phyloP scores from a whole-genome alignment of 1,140 invertebrate genomes.

The Triops cancriformis region DNA sequence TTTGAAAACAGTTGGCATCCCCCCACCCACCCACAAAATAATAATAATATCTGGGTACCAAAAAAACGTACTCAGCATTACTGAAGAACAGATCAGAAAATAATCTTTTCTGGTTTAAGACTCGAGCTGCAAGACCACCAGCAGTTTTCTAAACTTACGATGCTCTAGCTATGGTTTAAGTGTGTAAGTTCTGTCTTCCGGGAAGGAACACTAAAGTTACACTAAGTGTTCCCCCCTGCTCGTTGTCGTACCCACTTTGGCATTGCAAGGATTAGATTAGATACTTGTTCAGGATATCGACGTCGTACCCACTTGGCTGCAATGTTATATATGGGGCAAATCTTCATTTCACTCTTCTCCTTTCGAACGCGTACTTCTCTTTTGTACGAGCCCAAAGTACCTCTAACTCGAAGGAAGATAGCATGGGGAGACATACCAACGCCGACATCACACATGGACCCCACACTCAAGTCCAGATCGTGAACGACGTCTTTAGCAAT shows the following conservation, averaged over 20 bases:
- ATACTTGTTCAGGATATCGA: neutral
- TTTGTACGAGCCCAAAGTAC: neutral
- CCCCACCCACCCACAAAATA: too few relatives aligned
- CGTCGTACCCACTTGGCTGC: neutral
- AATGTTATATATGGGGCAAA: neutral
- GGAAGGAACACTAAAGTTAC: neutral
- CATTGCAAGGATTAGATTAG: slow-evolving; percentile 5
- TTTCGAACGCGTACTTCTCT: neutral
- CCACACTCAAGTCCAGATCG: neutral
- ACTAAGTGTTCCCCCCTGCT: neutral
- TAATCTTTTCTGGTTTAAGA: too few relatives aligned
- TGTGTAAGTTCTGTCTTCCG: neutral
- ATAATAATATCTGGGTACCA: too few relatives aligned
- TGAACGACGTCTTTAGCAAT: neutral
- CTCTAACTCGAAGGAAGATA: neutral
- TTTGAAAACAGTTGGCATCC: too few relatives aligned
- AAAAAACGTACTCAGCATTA: too few relatives aligned
- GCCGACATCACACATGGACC: neutral
- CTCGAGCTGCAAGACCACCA: neutral
- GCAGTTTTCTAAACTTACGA: neutral
- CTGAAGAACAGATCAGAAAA: too few relatives aligned
- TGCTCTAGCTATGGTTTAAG: neutral
- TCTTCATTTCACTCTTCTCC: neutral
- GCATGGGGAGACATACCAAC: neutral
- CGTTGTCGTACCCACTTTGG: neutral